Evolutionary conservation across 2,113 vertebrate species (phyloP).

Genomic region (Peromyscus polionotus): DNA sequence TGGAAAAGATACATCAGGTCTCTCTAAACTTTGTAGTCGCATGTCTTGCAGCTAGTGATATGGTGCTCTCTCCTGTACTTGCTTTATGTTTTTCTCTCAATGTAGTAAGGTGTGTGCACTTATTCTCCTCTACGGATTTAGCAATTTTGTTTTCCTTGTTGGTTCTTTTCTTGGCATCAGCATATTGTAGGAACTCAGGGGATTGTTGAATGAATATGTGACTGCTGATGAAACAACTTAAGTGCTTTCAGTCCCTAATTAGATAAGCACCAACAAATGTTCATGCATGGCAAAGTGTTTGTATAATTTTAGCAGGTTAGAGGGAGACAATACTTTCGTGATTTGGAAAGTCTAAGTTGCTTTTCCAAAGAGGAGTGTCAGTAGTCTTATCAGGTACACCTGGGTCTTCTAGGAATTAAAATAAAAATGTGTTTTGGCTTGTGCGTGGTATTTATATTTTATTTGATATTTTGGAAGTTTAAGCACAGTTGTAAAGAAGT

Average conservation of each 20-base stretch:
- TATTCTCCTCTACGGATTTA: neutral
- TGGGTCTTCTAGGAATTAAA: neutral
- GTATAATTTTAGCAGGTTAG: neutral
- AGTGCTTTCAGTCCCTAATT: neutral
- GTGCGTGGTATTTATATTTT: neutral
- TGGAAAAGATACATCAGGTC: neutral
- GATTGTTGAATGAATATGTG: neutral
- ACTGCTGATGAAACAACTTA: too few species aligned
- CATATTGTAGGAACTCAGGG: neutral
- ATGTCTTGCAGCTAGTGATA: neutral
- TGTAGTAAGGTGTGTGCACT: neutral
- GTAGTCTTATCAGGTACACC: neutral
- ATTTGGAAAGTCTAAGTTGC: neutral
- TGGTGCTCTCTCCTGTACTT: neutral
- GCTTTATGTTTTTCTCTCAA: neutral
- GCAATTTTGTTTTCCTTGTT: neutral
- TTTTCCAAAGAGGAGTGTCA: neutral
- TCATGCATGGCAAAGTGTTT: neutral
- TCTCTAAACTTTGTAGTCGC: neutral
- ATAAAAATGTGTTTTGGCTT: neutral
- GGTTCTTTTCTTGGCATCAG: neutral
- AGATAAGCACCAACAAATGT: neutral
- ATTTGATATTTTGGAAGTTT: neutral
- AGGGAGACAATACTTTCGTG: neutral
- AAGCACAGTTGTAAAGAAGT: neutral